These are phyloP conservation scores for Calliphora vomitoria DNA, from an alignment of 2,888 invertebrate genomes.

Conservation along the genomic window DNA sequence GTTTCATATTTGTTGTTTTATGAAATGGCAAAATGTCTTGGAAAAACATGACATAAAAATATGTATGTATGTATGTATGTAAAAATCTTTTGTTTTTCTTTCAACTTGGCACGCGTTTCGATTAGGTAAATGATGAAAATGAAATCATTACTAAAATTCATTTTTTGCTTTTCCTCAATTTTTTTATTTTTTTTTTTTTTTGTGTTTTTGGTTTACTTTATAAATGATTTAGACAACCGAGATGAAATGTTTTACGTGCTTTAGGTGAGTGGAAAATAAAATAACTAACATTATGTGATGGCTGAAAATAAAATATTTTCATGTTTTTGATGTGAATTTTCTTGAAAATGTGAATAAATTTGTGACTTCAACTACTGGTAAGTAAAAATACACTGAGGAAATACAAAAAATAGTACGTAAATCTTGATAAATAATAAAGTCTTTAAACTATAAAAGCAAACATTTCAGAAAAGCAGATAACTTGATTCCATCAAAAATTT, in stretches of 20 bases:
- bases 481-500: too few relatives aligned
- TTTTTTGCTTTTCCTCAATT: neutral
- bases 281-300: neutral
- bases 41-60: conserved; percentile 29
- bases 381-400: neutral
- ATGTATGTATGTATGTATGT: neutral
- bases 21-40: conserved; percentile 1
- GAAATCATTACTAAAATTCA: conserved; percentile 3
- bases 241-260: conserved; percentile 31
- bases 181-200: too few relatives aligned
- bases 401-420: neutral
- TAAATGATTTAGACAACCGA: conserved; percentile 31
- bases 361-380: neutral
- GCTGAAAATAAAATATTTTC: neutral
- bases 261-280: neutral
- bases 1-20: conserved; percentile 12
- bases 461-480: too few relatives aligned
- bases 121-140: conserved; percentile 53
- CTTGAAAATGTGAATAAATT: neutral
- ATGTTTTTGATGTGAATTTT: neutral
- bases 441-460: too few relatives aligned
- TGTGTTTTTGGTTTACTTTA: neutral
- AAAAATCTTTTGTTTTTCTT: conserved; percentile 5
- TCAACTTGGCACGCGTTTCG: conserved; percentile 42
- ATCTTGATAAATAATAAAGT: too few relatives aligned